Conservation (phyloP, 1,140 invertebrate species). For the Penaeus indicus region DNA sequence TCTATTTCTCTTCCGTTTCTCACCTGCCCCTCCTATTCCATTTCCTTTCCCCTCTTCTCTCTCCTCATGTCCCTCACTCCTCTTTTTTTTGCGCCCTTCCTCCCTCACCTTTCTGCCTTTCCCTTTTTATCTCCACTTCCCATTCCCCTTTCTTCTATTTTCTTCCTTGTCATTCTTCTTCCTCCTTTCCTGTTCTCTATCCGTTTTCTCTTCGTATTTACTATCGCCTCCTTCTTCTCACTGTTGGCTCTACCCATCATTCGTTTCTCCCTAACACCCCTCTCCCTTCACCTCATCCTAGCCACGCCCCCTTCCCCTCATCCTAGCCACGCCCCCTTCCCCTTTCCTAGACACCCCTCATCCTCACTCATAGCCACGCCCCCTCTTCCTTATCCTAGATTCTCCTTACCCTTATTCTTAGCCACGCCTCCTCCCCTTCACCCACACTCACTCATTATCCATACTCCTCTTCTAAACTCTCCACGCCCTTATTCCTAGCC, state of each 20-base stretch:
- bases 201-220: not conserved
- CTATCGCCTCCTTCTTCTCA: not conserved
- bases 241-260: not conserved
- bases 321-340: not conserved
- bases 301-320: not conserved
- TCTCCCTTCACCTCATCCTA: not conserved
- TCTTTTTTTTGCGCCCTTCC: not conserved
- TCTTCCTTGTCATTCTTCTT: not conserved
- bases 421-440: no score
- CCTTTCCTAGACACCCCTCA: not conserved
- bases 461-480: no score
- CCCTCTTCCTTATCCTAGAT: not conserved
- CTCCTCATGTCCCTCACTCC: not conserved
- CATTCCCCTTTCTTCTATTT: not conserved
- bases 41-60: not conserved
- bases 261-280: not conserved
- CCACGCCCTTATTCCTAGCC: no score
- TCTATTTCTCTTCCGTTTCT: not conserved
- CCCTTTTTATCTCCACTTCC: not conserved
- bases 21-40: not conserved
- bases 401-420: not conserved
- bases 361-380: not conserved
- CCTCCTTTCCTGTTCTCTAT: not conserved
- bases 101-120: not conserved
- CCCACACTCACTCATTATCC: no score